Percentiles rank a stretch among this genome's conserved stretches.
phyloP scores from a whole-genome alignment of 1,140 invertebrate species.

The Ceratina australensis region DNA sequence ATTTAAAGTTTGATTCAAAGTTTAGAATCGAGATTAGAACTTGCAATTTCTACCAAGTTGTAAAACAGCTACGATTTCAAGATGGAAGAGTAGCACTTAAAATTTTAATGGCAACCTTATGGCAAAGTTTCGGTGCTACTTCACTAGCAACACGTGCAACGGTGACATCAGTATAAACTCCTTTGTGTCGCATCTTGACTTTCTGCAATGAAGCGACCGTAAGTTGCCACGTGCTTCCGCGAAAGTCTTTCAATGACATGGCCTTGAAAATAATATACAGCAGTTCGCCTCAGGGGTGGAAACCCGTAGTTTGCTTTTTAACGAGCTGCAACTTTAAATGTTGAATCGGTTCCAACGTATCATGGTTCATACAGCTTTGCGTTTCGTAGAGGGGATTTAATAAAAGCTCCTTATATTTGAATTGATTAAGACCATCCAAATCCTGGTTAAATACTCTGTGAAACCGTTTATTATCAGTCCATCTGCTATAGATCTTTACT shows the following conservation, averaged over 20 bases:
- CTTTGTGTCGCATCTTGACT: not conserved
- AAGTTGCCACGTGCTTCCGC: constrained; percentile 3
- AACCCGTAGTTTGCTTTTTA: too few relatives aligned
- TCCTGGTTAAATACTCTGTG: not conserved
- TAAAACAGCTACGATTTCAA: too few relatives aligned
- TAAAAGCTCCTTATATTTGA: too few relatives aligned
- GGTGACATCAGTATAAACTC: too few relatives aligned
- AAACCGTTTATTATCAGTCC: not conserved
- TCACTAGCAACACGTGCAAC: not conserved
- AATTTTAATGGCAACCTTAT: not conserved
- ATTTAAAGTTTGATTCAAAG: too few relatives aligned
- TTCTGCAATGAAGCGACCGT: too few relatives aligned
- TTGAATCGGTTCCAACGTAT: not conserved
- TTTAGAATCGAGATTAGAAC: not conserved
- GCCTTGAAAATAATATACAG: not conserved
- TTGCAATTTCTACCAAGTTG: too few relatives aligned
- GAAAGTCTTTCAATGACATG: too few relatives aligned
- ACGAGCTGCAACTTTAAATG: not conserved
- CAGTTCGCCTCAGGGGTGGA: too few relatives aligned
- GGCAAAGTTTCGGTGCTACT: not conserved
- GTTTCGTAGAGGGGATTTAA: too few relatives aligned
- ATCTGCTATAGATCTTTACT: not conserved
- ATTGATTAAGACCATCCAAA: not conserved
- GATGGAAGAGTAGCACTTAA: too few relatives aligned
- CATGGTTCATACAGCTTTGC: too few relatives aligned